phyloP scores from a whole-genome alignment of 2,797 vertebrate species.

The Artibeus jamaicensis region DNA sequence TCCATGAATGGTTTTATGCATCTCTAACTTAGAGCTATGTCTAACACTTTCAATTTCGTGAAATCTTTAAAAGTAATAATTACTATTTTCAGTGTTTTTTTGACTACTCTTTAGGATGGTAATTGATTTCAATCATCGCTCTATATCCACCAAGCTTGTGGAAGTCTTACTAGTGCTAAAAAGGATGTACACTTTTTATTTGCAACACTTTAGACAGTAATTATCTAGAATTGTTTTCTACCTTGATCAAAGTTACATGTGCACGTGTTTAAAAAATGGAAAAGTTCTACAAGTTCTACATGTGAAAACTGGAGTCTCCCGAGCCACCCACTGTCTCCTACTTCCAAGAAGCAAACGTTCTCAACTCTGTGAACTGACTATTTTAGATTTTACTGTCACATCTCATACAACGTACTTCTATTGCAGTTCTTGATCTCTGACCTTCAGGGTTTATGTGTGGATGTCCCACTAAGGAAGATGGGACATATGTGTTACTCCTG shows the following conservation, averaged over 20 bases:
- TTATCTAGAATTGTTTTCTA: not conserved
- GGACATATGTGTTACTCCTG: not conserved
- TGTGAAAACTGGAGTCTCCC: not conserved
- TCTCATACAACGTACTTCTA: too few relatives aligned
- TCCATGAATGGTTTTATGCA: not conserved
- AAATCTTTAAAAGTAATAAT: not conserved
- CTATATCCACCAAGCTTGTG: not conserved
- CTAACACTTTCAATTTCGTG: not conserved
- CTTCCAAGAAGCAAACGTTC: not conserved
- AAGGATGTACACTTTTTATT: not conserved
- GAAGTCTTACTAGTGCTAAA: not conserved
- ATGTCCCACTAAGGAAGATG: not conserved
- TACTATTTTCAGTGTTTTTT: not conserved
- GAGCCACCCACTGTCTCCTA: not conserved
- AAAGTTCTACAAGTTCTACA: not conserved
- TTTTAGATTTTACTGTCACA: not conserved
- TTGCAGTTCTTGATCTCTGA: not conserved
- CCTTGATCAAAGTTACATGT: not conserved
- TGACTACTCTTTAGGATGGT: not conserved
- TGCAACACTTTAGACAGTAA: not conserved
- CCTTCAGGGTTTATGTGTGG: not conserved
- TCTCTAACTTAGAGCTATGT: not conserved
- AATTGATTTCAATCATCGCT: not conserved
- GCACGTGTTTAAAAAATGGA: not conserved
- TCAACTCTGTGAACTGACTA: not conserved